Base-by-base conservation (phyloP, 2,888 invertebrate species). In the Papilio protenor region DNA sequence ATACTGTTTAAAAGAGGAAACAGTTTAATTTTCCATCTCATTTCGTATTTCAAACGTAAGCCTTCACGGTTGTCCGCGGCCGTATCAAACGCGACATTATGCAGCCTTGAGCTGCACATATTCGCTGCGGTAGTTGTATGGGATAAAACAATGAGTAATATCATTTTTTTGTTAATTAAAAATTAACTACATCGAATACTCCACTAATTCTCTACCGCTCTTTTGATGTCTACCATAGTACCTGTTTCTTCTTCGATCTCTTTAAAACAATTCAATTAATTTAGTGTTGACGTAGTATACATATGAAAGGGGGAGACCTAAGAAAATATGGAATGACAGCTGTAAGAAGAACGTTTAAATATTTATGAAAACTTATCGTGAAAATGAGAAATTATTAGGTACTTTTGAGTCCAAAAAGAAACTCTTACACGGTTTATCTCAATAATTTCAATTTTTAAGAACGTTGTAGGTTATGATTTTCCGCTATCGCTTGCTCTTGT, bases 61-160 rank as follows among this genome's bases (percentile, higher is more conserved):
- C 91, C 92, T 92, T 92, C 91, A 90, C 87, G 89, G 87, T 86
- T 85, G 85, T 83, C 86, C 87, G 85, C 88, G 81, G 81, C 87
- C 89, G 89, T 90, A 86, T 86, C 88, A 83, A 88, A 89, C 86
- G 84, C 82, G 85, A 82, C 86, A 87, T 86, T 87, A 85, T 80
- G 78, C 82, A 88, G 83, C 92, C 92, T 92, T 92, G 91, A 85
- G 78, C 76, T 52, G 81, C 76, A 69, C 10, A 72, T 77, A 77
- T 78, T 80, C 57, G 77, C 69, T 57, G 73, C 49, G 49, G 69
- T 81, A 86, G 45, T 85, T 77, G 27, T 82, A 85, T 85, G 81
- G 76, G 33, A 83, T 14, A 33, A 79, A 77, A 79, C 27, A 8
- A 14, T 73, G 76, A 81, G 81, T 75, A 75, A 2, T 59, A 23